Base-by-base conservation (phyloP, 1,140 invertebrate species). In the Wiebesia pumilae region DNA sequence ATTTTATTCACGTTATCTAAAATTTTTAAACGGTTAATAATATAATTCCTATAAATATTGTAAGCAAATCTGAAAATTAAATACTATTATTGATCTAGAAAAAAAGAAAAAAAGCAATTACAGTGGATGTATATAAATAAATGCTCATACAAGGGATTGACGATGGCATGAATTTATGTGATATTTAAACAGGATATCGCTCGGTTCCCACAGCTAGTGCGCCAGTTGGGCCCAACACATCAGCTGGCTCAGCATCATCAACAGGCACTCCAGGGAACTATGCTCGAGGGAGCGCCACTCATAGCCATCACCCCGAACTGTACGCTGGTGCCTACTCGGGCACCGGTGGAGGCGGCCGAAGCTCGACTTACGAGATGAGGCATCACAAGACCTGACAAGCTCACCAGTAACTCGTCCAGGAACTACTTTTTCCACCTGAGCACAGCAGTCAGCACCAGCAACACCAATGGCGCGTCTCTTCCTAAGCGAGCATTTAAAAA, bases 241-340 rank as follows among this genome's bases (percentile, higher is more conserved):
- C 77, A 58, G 27, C 65, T 35, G 35, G 38, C 6, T n/a, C 62
- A 58, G 10, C 43, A 43, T 71, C 43, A 14, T 62, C 54, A 78
- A 40, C 67, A 38, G 79, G 65, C 21, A 24, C 27, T 35, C 38
- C 54, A 30, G 51, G 78, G n/a, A 38, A 95, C 94, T 90, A 95
- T 95, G 91, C 94, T 95, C 92, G 95, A 93, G 91, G 94, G 93
- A 92, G 92, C 92, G 93, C 91, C 91, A 92, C 94, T 90, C 95
- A 75, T 24, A 75, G 7, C 40, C 71, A 95, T 89, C 95, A 95
- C 90, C 94, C 95, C 87, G 95, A 95, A 89, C 90, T 94, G 85
- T 96, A 96, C 91, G 95, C 95, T 88, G 95, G 95, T 88, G 95
- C 95, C 88, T 96, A 96, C 91, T 92, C 94, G 90, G 94, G 95